Evolutionary conservation across 23 tunicate genomes (phyloP).

Genomic region (Ciona savignyi): DNA sequence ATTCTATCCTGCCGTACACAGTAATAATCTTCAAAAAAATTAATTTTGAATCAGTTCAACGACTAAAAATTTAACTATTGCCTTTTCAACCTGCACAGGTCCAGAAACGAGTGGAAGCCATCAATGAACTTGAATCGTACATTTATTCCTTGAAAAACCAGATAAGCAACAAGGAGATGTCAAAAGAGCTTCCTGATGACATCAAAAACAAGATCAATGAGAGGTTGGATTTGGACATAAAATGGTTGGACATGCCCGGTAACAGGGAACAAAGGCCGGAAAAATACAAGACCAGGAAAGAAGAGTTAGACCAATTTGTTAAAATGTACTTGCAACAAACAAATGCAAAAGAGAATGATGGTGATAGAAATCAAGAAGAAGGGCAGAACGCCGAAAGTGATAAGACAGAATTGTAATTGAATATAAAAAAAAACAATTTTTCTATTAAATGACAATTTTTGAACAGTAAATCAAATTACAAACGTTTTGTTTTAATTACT

Average conservation of each 20-base stretch:
- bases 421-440: too few relatives aligned
- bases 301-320: constrained; percentile 7
- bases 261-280: constrained; percentile 7
- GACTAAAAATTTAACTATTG: not conserved
- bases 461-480: too few relatives aligned
- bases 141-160: constrained; percentile 18
- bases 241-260: constrained; percentile 29
- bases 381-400: not conserved
- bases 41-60: too few relatives aligned
- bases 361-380: not conserved
- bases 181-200: constrained; percentile 13
- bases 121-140: constrained; percentile 11
- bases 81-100: constrained; percentile 1
- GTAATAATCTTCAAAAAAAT: too few relatives aligned
- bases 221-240: constrained; percentile 5
- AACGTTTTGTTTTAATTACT: too few relatives aligned
- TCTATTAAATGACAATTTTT: too few relatives aligned
- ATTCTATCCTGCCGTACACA: too few relatives aligned
- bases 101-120: constrained; percentile 19
- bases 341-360: not conserved
- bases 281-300: constrained; percentile 18
- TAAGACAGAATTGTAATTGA: not conserved
- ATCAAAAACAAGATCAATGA: constrained; percentile 7
- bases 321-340: not conserved
- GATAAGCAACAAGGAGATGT: constrained; percentile 15